Evolutionary conservation across 2,113 vertebrate genomes (phyloP).

Genomic region (Ornithorhynchus anatinus): DNA sequence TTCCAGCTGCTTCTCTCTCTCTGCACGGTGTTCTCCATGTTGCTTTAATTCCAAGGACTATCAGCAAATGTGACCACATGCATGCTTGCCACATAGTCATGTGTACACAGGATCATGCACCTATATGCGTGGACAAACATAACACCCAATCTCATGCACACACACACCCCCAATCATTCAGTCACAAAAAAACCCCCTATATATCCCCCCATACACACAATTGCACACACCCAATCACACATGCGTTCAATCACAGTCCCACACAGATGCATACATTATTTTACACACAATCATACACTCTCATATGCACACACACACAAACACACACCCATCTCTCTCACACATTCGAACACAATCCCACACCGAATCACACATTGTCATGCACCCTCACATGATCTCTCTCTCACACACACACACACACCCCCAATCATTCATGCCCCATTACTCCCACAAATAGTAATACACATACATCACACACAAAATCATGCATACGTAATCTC

Average conservation of each 20-base stretch:
- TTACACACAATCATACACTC: not conserved
- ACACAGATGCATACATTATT: not conserved
- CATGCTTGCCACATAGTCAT: no score
- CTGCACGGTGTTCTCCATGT: no score
- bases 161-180: not conserved
- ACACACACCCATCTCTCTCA: not conserved
- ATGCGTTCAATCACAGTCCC: not conserved
- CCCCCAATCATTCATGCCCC: no score
- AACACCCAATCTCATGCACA: no score
- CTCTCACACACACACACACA: not conserved
- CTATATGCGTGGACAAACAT: no score
- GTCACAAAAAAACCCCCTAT: no score
- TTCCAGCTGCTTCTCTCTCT: constrained; percentile 66
- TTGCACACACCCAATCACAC: no score
- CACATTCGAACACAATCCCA: not conserved
- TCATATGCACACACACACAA: not conserved
- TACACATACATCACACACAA: no score
- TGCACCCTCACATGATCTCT: not conserved
- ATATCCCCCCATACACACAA: not conserved
- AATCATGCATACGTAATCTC: no score
- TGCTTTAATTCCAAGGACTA: constrained; percentile 61
- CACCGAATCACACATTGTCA: not conserved
- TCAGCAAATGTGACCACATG: constrained; percentile 57
- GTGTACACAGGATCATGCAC: no score
- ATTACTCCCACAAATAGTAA: no score